Evolutionary conservation across 2,797 vertebrate species (phyloP).

Genomic region (Pampus argenteus): DNA sequence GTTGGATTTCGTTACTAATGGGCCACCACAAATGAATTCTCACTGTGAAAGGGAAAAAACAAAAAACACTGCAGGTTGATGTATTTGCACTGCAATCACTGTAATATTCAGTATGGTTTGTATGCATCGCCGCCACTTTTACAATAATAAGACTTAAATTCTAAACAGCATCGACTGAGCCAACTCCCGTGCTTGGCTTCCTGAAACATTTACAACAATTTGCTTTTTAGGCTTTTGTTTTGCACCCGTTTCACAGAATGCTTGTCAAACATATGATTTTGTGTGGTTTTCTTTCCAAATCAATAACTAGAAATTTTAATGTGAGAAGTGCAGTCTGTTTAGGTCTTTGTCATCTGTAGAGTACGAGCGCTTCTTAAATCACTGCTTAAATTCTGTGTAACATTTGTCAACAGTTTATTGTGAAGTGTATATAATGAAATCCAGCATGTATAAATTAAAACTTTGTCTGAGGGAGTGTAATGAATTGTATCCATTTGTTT

Average conservation of each 20-base stretch:
- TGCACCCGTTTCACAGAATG: conserved; percentile 27
- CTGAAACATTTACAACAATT: conserved; percentile 19
- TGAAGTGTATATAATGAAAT: conserved; percentile 41
- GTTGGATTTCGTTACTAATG: neutral
- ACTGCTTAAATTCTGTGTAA: conserved; percentile 35
- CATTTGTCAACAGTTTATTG: conserved; percentile 42
- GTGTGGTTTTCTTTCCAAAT: neutral
- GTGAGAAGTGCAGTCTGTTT: conserved; percentile 23
- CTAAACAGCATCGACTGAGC: neutral
- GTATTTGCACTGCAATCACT: conserved; percentile 24
- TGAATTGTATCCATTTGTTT: conserved; percentile 43
- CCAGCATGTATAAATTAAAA: conserved; percentile 47
- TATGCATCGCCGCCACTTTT: conserved; percentile 4
- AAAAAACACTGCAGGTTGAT: conserved; percentile 15
- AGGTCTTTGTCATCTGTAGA: conserved; percentile 36
- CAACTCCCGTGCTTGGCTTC: neutral
- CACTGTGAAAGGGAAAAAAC: no score
- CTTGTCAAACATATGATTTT: conserved; percentile 24
- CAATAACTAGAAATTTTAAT: conserved; percentile 2
- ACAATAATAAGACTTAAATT: neutral
- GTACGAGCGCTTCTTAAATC: conserved; percentile 34
- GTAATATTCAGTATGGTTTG: conserved; percentile 14
- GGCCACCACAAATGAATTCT: conserved; percentile 13
- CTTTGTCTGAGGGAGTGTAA: conserved; percentile 38
- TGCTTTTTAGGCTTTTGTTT: conserved; percentile 38